phyloP scores from a whole-genome alignment of 1,140 invertebrate species.

The Neuroterus valhalla region DNA sequence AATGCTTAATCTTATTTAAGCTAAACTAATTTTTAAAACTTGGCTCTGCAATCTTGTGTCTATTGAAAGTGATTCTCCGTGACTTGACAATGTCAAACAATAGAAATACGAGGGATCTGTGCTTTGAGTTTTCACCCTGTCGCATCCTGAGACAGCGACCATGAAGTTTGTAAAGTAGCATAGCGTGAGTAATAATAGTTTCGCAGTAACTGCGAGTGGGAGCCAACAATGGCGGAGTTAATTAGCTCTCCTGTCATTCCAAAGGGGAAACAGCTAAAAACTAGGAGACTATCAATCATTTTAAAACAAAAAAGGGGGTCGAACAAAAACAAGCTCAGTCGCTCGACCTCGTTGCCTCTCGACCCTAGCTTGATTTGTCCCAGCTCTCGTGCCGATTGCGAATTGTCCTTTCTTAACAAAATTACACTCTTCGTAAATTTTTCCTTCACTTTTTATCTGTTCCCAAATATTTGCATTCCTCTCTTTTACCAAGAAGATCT shows the following conservation, averaged over 20 bases:
- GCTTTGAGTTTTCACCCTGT: conserved; percentile 43
- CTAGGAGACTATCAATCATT: conserved; percentile 67
- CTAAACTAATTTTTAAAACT: too few species aligned
- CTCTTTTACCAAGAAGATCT: background rate
- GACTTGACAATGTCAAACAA: conserved; percentile 18
- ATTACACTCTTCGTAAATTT: conserved; percentile 17
- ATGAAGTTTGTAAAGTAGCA: conserved; percentile 37
- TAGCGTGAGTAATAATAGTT: conserved; percentile 69
- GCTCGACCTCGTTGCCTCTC: conserved; percentile 33
- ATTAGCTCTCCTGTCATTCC: conserved; percentile 70
- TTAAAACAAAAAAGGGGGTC: conserved; percentile 32
- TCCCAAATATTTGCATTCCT: background rate
- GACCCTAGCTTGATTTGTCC: conserved; percentile 20
- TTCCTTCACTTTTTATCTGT: background rate
- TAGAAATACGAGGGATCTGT: conserved; percentile 26
- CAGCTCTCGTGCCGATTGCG: conserved; percentile 6
- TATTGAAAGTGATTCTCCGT: background rate
- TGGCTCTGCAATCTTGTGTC: background rate
- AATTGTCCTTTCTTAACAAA: conserved; percentile 26
- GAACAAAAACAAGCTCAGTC: conserved; percentile 33
- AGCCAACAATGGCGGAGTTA: conserved; percentile 69
- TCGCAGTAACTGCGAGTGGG: conserved; percentile 47
- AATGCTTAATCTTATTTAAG: too few species aligned
- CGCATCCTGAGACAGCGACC: conserved; percentile 47
- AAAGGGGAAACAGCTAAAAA: conserved; percentile 62